These are phyloP conservation scores for Scalopus aquaticus DNA, from an alignment of 2,113 vertebrate species.

Conservation along the genomic window DNA sequence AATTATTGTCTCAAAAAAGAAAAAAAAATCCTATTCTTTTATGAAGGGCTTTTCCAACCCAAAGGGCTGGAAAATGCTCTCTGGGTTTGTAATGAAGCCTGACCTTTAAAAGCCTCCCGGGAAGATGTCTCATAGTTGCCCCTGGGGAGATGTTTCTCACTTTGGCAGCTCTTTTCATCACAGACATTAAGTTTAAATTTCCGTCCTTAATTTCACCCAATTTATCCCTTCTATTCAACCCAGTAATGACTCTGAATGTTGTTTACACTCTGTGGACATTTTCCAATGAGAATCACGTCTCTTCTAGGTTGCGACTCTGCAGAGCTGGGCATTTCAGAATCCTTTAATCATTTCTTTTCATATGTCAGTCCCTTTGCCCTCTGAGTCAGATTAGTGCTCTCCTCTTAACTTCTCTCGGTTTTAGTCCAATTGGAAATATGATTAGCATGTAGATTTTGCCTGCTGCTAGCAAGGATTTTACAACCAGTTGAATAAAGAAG, in stretches of 20 bases:
- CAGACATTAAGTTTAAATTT: constrained; percentile 21
- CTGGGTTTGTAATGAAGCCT: not conserved
- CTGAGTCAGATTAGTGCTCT: not conserved
- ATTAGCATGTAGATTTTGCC: constrained; percentile 37
- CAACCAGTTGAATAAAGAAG: not conserved
- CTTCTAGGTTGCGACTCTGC: not conserved
- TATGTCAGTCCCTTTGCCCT: constrained; percentile 11
- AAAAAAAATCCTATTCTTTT: not conserved
- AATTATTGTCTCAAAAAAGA: not conserved
- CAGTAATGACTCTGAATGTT: constrained; percentile 30
- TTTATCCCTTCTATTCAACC: constrained; percentile 18
- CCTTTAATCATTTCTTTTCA: constrained; percentile 30
- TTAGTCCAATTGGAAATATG: constrained; percentile 37
- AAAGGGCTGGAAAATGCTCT: not conserved
- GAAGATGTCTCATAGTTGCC: not conserved
- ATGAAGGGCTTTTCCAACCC: not conserved
- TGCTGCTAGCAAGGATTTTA: constrained; percentile 31
- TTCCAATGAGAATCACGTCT: not conserved
- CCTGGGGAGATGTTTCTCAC: not conserved
- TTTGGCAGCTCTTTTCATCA: constrained; percentile 21
- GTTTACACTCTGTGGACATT: constrained; percentile 43
- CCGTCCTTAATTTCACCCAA: constrained; percentile 58
- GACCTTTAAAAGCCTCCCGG: not conserved
- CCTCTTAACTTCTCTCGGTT: constrained; percentile 17
- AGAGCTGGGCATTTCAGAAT: not conserved